Evolutionary conservation across 2,797 vertebrate genomes (phyloP), one percentile per base, ranked within the genome.

Genomic region (Avahi laniger): DNA sequence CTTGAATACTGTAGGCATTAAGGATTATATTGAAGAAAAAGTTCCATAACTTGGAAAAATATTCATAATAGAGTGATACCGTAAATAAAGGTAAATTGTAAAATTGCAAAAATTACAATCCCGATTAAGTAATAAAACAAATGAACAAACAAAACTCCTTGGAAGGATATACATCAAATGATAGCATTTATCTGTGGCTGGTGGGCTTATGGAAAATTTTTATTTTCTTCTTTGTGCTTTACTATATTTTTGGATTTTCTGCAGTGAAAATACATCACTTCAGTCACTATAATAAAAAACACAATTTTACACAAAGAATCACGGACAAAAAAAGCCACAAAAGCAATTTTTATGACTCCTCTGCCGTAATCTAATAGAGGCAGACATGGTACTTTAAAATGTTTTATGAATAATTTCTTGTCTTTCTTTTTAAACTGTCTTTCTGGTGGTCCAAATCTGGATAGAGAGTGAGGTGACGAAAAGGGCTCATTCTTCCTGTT

Each of bases 241-340:
- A 86, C 38, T 67, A 88, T 92, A 57, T 59, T 94, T 96, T 79
- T 65, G 48, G 46, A 91, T 83, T 97, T 95, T 52, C 69, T 85
- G 50, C 35, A 89, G 92, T 95, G 91, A 95, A 96, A 95, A 96
- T 83, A 61, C 92, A 96, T 97, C 72, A 76, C 41, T 88, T 94
- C 78, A 94, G 86, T 89, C 69, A 91, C 59, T 75, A 87, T 24
- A 50, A 96, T 96, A 86, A 89, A 97, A 96, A 96, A 28, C 18
- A 91, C 67, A 94, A 78, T 96, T 97, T 97, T 94, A 80, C n/a
- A 76, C 35, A 84, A 98, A 70, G 75, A 93, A 81, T 80, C 46
- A 26, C 1, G 12, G 57, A 84, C 80, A 12, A 85, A 82, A 95
- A 90, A 89, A 65, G 24, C 9, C 69, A 89, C 26, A 50, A 76